phyloP scores from a whole-genome alignment of 64 coral and sea anemone species.

The Actinia equina region DNA sequence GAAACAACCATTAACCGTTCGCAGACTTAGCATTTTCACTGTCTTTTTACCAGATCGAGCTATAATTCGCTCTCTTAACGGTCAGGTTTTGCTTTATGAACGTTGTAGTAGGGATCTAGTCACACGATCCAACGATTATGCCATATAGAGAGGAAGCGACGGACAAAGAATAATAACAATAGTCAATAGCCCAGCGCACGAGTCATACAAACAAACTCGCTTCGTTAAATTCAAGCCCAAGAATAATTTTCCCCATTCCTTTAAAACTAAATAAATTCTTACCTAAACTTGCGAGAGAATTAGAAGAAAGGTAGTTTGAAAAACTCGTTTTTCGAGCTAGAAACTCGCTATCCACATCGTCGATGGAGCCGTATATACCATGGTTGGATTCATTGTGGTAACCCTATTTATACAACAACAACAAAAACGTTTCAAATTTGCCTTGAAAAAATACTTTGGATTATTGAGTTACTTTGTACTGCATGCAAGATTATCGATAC shows the following conservation, averaged over 20 bases:
- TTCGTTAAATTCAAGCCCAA: not conserved
- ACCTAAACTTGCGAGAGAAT: slow-evolving; percentile 58
- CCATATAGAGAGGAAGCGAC: not conserved
- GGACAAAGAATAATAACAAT: slow-evolving; percentile 2
- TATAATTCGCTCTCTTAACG: not conserved
- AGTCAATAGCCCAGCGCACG: not conserved
- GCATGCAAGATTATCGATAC: not conserved
- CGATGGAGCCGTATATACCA: slow-evolving; percentile 53
- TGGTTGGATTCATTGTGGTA: slow-evolving; percentile 43
- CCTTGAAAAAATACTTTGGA: not conserved
- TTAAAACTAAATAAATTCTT: slow-evolving; percentile 16
- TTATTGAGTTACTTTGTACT: not conserved
- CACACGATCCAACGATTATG: slow-evolving; percentile 15
- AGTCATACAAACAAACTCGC: not conserved
- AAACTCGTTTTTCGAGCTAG: slow-evolving; percentile 56
- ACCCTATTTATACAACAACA: not conserved
- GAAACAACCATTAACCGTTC: not conserved
- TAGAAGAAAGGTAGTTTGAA: slow-evolving; percentile 53
- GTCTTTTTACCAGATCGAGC: not conserved
- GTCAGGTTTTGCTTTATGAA: not conserved
- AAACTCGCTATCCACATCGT: slow-evolving; percentile 55
- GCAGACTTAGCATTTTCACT: no score
- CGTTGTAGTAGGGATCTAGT: not conserved
- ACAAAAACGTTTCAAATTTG: not conserved
- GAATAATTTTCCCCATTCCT: not conserved